Base-by-base conservation (phyloP, 2,888 invertebrate species). In the Leucozona laternaria region DNA sequence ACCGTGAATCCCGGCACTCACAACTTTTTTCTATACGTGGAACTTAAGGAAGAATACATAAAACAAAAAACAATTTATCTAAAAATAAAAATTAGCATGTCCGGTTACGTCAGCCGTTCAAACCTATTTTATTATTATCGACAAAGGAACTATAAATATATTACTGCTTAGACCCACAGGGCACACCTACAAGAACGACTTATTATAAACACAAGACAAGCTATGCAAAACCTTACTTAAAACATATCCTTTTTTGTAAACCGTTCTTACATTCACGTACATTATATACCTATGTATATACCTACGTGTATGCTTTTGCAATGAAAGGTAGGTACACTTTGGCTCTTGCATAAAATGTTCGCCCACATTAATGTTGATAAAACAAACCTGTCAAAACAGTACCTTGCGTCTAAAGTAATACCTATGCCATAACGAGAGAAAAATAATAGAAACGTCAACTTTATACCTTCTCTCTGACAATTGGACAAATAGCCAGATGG, bases 361-460 rank as follows among this genome's bases (percentile, higher is more conserved):
- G 66, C 82, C 78, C 68, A 78, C 82, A 45, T 11, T 31, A 7
- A 25, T n/a, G 43, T 66, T 34, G 48, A 53, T 60, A 82, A 72
- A 82, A 53, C 66, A 77, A 72, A 78, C 72, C 75, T 76, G 75
- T 79, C 84, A 79, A 84, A 84, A 79, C 37, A 72, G 55, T 70
- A 57, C 40, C 62, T 34, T 72, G 73, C 22, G n/a, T n/a, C 10
- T 5, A n/a, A 50, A 34, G 20, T 40, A 70, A 48, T 60, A 40
- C 40, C 28, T n/a, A 28, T 64, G 37, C 8, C 25, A 50, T 68
- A 57, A 50, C 45, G 22, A 28, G 22, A 28, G 7, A 76, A 66
- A 68, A 22, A 66, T 77, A 85, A 85, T 85, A 80, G 76, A 85
- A 77, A 80, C 68, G 72, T 80, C 72, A 85, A 48, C 43, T 66